Evolutionary conservation across 2,797 vertebrate species (phyloP).

Genomic region (Myotis daubentonii): DNA sequence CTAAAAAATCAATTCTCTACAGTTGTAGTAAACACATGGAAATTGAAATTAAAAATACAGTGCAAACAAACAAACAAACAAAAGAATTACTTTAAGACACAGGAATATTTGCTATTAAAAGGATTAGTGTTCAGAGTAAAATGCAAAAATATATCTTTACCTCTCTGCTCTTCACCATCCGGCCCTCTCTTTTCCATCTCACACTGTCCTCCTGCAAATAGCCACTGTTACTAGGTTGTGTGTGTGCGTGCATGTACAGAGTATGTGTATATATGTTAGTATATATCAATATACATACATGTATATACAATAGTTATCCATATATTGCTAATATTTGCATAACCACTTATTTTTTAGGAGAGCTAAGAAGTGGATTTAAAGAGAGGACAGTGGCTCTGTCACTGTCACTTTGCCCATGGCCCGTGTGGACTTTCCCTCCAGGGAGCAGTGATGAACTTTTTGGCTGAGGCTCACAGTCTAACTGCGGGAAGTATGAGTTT

Average conservation of each 20-base stretch:
- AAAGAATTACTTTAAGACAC: background rate
- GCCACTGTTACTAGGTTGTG: background rate
- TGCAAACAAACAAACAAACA: no score
- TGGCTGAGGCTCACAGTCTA: background rate
- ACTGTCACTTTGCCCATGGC: background rate
- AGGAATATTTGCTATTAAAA: background rate
- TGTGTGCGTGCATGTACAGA: background rate
- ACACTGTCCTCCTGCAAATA: background rate
- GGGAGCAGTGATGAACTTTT: background rate
- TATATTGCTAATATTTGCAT: background rate
- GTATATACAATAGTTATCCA: background rate
- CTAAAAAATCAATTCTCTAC: no score
- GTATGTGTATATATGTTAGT: background rate
- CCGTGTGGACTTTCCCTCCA: background rate
- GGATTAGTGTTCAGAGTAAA: background rate
- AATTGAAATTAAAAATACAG: no score
- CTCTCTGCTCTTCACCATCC: background rate
- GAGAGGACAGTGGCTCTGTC: no score
- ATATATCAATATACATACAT: background rate
- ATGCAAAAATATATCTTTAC: background rate
- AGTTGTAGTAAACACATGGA: no score
- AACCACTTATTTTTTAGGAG: background rate
- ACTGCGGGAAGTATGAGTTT: background rate
- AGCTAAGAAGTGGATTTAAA: background rate
- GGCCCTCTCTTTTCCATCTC: background rate